Percentiles rank a stretch among this genome's conserved stretches.
phyloP scores from a whole-genome alignment of 2,113 vertebrate genomes.

The Holacanthus passer region DNA sequence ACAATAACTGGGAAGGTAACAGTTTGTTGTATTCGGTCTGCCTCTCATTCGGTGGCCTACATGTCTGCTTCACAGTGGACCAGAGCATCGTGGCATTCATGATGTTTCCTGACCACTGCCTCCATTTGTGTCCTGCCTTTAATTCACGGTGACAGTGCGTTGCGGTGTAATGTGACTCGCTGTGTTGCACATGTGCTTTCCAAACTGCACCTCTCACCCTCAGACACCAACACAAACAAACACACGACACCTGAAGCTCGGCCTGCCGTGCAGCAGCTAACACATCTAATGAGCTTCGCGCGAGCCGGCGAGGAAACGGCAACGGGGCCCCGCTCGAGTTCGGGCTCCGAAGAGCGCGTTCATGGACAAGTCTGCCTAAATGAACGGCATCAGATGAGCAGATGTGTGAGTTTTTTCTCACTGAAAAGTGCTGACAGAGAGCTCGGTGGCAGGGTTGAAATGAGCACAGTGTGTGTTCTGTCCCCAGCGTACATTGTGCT shows the following conservation, averaged over 20 bases:
- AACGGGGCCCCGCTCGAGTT: slow-evolving; percentile 16
- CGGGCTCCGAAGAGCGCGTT: slow-evolving; percentile 38
- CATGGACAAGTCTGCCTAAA: slow-evolving; percentile 59
- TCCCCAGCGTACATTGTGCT: slow-evolving; percentile 56
- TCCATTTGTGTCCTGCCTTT: slow-evolving; percentile 57
- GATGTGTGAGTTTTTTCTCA: slow-evolving; percentile 51
- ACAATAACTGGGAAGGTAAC: background rate
- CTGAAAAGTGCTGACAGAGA: slow-evolving; percentile 69
- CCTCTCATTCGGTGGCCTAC: background rate
- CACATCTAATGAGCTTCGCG: slow-evolving; percentile 49
- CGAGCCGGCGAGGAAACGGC: background rate
- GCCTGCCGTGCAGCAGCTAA: slow-evolving; percentile 43
- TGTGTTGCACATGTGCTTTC: slow-evolving; percentile 70
- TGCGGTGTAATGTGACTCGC: slow-evolving; percentile 70
- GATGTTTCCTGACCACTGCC: slow-evolving; percentile 60
- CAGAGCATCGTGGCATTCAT: slow-evolving; percentile 51
- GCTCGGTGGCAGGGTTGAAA: slow-evolving; percentile 56
- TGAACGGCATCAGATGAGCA: slow-evolving; percentile 69
- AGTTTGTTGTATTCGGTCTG: background rate
- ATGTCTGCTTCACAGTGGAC: slow-evolving; percentile 2
- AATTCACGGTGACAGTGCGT: slow-evolving; percentile 74
- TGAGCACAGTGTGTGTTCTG: slow-evolving; percentile 58
- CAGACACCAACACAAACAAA: slow-evolving; percentile 57
- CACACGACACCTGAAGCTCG: slow-evolving; percentile 63
- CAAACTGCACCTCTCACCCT: slow-evolving; percentile 64